phyloP scores from a whole-genome alignment of 2,888 invertebrate genomes.

The Iselma pallidipennis region DNA sequence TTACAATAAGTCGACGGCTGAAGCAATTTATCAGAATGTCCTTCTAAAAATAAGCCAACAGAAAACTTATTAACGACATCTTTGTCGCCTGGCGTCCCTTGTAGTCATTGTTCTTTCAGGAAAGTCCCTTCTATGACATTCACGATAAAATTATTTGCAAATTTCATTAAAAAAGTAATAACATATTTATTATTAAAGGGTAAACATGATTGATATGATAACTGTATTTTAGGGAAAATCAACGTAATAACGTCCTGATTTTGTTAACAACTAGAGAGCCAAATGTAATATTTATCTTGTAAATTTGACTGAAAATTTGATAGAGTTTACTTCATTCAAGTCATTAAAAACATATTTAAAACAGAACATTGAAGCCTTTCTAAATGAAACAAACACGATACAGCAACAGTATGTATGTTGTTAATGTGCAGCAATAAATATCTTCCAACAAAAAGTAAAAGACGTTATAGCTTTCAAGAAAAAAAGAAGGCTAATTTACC shows the following conservation, averaged over 20 bases:
- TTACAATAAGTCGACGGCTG: constrained; percentile 6
- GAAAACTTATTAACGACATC: constrained; percentile 17
- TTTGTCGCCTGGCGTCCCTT: not conserved
- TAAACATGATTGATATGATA: too few relatives aligned
- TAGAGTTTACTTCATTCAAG: too few relatives aligned
- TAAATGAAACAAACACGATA: too few relatives aligned
- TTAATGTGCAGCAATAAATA: not conserved
- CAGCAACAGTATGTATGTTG: not conserved
- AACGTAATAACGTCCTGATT: too few relatives aligned
- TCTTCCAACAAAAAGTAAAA: constrained; percentile 6
- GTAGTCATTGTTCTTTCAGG: not conserved
- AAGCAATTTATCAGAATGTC: constrained; percentile 18
- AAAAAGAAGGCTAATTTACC: constrained; percentile 23
- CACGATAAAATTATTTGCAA: not conserved
- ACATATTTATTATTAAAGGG: too few relatives aligned
- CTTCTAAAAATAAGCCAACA: constrained; percentile 15
- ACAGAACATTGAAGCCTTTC: too few relatives aligned
- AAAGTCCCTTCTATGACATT: not conserved
- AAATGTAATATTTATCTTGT: too few relatives aligned
- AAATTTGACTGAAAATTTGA: too few relatives aligned
- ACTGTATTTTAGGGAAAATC: too few relatives aligned
- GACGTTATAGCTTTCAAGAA: constrained; percentile 15
- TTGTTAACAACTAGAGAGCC: too few relatives aligned
- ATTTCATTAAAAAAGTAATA: constrained; percentile 4
- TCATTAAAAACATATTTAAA: too few relatives aligned